Evolutionary conservation across 2,113 vertebrate genomes (phyloP).

Genomic region (Cebus imitator): DNA sequence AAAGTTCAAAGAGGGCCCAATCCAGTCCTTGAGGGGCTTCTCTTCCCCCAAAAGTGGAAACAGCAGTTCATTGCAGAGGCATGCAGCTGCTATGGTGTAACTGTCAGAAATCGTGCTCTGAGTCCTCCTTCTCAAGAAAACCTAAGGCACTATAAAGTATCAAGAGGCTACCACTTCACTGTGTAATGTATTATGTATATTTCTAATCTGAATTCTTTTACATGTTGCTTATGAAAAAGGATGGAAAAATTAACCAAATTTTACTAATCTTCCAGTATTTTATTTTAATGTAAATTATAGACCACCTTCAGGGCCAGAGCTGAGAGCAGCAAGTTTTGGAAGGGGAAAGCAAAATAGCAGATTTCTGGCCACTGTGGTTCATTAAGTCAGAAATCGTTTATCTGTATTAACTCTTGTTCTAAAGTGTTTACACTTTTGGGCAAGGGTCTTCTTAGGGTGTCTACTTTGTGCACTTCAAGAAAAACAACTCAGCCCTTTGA

Average conservation of each 20-base stretch:
- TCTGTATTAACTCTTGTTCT: constrained; percentile 65
- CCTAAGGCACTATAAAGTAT: not conserved
- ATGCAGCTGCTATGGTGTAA: not conserved
- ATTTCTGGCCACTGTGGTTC: constrained; percentile 59
- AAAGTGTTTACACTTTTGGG: constrained; percentile 55
- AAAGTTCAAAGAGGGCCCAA: not conserved
- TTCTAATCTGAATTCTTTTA: constrained; percentile 43
- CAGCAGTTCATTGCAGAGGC: not conserved
- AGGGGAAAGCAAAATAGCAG: constrained; percentile 68
- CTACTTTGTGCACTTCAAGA: constrained; percentile 40
- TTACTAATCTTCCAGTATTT: constrained; percentile 58
- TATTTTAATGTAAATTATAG: constrained; percentile 62
- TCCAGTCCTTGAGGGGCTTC: not conserved
- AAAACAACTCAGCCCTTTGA: constrained; percentile 13
- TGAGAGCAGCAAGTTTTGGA: constrained; percentile 70
- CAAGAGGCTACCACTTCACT: not conserved
- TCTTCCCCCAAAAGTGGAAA: not conserved
- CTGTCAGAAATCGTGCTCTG: not conserved
- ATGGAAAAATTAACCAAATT: constrained; percentile 56
- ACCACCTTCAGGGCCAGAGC: constrained; percentile 39
- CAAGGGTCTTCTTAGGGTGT: constrained; percentile 29
- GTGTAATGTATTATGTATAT: not conserved
- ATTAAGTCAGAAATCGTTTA: constrained; percentile 69
- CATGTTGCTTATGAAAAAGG: constrained; percentile 42
- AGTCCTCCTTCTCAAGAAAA: not conserved